phyloP scores from a whole-genome alignment of 2,888 invertebrate genomes.

The Cremastobaeus sp. region DNA sequence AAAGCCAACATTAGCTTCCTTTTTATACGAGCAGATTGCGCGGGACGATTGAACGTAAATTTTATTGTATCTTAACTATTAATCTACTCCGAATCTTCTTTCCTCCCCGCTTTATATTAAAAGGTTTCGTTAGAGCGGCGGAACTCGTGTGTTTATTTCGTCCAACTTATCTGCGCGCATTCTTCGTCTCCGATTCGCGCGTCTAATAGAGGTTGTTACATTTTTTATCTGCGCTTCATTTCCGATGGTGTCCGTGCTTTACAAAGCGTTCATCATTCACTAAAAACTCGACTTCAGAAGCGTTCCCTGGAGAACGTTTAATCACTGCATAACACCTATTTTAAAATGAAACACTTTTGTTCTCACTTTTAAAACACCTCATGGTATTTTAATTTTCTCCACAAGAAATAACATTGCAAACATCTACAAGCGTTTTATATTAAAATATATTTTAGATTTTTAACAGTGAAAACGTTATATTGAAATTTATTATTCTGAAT shows the following conservation, averaged over 20 bases:
- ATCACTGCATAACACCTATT: too few species aligned
- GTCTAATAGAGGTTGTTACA: conserved; percentile 6
- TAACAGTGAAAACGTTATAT: too few species aligned
- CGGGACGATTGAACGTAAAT: conserved; percentile 17
- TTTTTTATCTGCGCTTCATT: background rate
- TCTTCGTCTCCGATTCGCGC: conserved; percentile 9
- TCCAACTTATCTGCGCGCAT: background rate
- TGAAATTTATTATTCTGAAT: too few species aligned
- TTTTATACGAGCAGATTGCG: conserved; percentile 5
- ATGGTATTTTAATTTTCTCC: too few species aligned
- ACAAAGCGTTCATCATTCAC: background rate
- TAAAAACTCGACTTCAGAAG: too few species aligned
- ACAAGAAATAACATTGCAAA: too few species aligned
- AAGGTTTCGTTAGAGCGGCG: background rate
- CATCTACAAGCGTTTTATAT: too few species aligned
- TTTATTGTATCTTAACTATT: conserved; percentile 28
- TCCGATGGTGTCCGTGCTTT: conserved; percentile 2
- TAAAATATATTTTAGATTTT: too few species aligned
- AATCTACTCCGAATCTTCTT: conserved; percentile 29
- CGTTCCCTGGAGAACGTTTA: too few species aligned
- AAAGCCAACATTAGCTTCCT: too few species aligned
- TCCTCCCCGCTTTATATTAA: background rate
- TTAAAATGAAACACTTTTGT: too few species aligned
- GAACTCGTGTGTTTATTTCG: background rate
- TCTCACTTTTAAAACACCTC: too few species aligned